Base-by-base conservation (phyloP, 2,888 invertebrate species). In the Leuctra nigra region DNA sequence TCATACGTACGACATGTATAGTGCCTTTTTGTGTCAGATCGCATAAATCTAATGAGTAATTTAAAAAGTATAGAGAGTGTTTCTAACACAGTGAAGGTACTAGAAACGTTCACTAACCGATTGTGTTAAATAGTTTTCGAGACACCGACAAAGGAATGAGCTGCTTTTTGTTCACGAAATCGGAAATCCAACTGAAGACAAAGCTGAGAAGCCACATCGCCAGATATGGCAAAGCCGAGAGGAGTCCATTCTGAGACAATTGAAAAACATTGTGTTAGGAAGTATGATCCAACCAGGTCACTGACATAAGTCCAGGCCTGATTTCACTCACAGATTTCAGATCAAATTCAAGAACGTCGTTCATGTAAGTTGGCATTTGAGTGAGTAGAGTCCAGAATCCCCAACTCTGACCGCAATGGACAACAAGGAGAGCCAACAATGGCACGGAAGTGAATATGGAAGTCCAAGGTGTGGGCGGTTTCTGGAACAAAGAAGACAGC, bases 311-410 rank as follows among this genome's bases (percentile, higher is more conserved):
- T n/a, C n/a, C 16, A 14, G 14, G 16, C 9, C 9, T 44, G 9
- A 14, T 44, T 47, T 20, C 50, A 67, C 72, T 73, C 69, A 87
- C 87, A 62, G 79, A 73, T 69, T 84, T 80, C 20, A 91, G 84
- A 56, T 89, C 77, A 64, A 83, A 86, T 53, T 78, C 74, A 1
- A 91, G 76, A 2, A 89, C 82, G 46, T 80, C 78, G 63, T 80
- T 81, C 81, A 91, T 84, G 68, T 89, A 91, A 0, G 84, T 80
- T 0, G 91, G 91, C 66, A 88, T 84, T 69, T 91, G 85, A 0
- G 90, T 89, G 1, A 91, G 75, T 23, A 91, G 73, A 23, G 88
- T 89, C 85, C 88, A 91, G 72, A 87, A 90, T 24, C 90, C 90
- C 79, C 89, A 86, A 65, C 82, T 84, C 64, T 90, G 86, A 0